phyloP scores from a whole-genome alignment of 2,888 invertebrate genomes.

The Orthosia cruda region DNA sequence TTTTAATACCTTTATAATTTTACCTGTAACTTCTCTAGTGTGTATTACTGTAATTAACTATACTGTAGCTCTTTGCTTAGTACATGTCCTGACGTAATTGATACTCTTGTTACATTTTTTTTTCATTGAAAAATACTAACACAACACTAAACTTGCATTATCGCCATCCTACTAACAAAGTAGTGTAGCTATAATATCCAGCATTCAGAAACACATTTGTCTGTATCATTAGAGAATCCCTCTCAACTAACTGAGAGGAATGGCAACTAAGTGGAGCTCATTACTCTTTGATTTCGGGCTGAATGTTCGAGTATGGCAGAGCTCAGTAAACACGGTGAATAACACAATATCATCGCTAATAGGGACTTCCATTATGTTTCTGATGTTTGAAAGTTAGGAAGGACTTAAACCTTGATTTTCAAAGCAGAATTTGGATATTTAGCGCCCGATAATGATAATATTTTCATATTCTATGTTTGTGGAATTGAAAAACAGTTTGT shows the following conservation, averaged over 20 bases:
- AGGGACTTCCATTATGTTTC: neutral
- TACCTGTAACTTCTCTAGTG: no score
- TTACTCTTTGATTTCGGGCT: conserved; percentile 48
- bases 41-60: no score
- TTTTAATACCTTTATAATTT: no score
- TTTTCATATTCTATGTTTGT: neutral
- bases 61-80: no score
- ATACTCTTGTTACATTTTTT: no score
- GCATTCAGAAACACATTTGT: conserved; percentile 33
- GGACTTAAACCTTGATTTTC: neutral
- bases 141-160: neutral
- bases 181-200: conserved; percentile 2
- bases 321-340: neutral
- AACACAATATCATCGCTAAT: neutral
- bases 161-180: neutral
- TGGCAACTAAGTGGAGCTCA: conserved; percentile 44
- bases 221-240: conserved; percentile 13
- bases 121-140: no score
- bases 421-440: neutral
- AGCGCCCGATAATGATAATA: neutral
- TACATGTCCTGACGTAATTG: no score
- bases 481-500: no score
- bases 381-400: neutral
- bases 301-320: conserved; percentile 29
- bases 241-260: conserved; percentile 17